These are phyloP conservation scores for Epirrhoe tristata DNA, from an alignment of 2,888 invertebrate species.

Conservation along the genomic window DNA sequence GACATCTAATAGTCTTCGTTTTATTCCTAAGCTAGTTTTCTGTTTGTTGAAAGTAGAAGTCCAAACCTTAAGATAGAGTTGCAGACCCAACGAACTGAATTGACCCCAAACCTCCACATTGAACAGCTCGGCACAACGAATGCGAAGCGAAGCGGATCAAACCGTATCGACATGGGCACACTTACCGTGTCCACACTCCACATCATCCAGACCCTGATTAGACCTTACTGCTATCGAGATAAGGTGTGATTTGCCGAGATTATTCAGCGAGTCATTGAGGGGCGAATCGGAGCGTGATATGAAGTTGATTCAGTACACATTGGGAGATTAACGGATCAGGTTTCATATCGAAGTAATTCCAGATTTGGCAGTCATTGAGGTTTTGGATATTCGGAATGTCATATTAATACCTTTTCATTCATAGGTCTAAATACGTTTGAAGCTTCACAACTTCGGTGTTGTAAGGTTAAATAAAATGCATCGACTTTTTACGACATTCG, in stretches of 20 bases:
- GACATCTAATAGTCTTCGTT: too few relatives aligned
- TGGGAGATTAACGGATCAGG: slow-evolving; percentile 36
- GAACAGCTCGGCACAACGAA: slow-evolving; percentile 13
- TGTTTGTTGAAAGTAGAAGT: not conserved
- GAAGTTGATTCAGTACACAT: slow-evolving; percentile 34
- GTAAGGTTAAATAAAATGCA: too few relatives aligned
- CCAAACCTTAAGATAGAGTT: not conserved
- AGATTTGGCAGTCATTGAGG: slow-evolving; percentile 33
- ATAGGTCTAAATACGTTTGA: not conserved
- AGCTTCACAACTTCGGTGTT: too few relatives aligned
- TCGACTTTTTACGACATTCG: too few relatives aligned
- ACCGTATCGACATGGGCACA: slow-evolving; percentile 33
- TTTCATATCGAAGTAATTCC: slow-evolving; percentile 37
- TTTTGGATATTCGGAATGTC: slow-evolving; percentile 7
- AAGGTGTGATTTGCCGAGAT: slow-evolving; percentile 19
- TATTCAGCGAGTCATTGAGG: not conserved
- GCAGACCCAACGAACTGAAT: not conserved
- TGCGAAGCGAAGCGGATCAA: slow-evolving; percentile 32
- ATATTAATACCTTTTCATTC: not conserved
- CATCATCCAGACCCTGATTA: slow-evolving; percentile 18
- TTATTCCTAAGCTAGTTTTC: too few relatives aligned
- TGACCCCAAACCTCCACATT: slow-evolving; percentile 11
- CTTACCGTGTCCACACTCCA: slow-evolving; percentile 20
- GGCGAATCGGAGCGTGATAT: slow-evolving; percentile 35
- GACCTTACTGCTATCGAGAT: slow-evolving; percentile 8